A percentile compares a stretch with the other conserved stretches of the same genome.
Conservation (phyloP, 2,797 vertebrate species). For the Clarias fuscus region DNA sequence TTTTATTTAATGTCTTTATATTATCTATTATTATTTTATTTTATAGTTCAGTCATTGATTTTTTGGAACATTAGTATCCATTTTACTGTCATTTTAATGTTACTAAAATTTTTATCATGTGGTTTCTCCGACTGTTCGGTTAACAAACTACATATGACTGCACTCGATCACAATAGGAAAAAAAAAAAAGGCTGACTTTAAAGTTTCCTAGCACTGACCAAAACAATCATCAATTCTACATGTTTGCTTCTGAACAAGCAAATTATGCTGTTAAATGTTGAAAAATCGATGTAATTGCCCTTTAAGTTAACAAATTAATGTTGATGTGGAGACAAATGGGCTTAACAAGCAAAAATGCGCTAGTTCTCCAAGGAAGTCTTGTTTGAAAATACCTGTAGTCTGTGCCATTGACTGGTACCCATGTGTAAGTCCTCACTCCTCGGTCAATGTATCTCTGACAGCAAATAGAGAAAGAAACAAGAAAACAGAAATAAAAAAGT, state of each 20-base stretch:
- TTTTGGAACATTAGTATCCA: neutral
- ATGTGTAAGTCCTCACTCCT: conserved; percentile 92
- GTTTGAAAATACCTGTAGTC: conserved; percentile 82
- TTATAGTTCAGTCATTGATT: neutral
- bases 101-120: too few species aligned
- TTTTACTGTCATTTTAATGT: neutral
- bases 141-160: neutral
- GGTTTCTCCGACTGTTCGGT: neutral
- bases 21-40: neutral
- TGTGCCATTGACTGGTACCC: conserved; percentile 94
- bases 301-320: conserved; percentile 24
- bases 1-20: neutral
- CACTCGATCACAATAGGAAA: neutral
- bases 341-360: neutral
- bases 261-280: conserved; percentile 6
- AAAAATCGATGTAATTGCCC: conserved; percentile 37
- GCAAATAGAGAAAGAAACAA: conserved; percentile 24
- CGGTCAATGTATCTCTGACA: conserved; percentile 96
- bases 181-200: too few species aligned
- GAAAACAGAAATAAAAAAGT: neutral
- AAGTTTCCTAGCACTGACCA: too few species aligned
- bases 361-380: neutral
- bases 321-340: conserved; percentile 30
- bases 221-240: neutral
- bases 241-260: conserved; percentile 11